These are phyloP conservation scores for Orussus abietinus DNA, from an alignment of 1,140 invertebrate species.

Conservation along the genomic window DNA sequence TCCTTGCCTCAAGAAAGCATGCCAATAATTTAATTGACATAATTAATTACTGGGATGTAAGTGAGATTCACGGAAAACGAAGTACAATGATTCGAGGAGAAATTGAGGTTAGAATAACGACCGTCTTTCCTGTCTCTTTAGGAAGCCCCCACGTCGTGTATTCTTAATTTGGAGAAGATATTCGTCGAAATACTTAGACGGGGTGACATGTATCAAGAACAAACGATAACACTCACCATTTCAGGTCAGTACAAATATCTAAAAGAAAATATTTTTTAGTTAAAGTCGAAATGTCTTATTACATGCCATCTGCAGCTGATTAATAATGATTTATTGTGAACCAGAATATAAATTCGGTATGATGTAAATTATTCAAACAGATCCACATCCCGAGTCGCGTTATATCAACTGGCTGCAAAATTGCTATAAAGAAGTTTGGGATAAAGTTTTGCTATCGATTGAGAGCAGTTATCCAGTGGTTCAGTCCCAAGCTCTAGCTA, in stretches of 20 bases:
- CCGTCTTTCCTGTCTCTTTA: no score
- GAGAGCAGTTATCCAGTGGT: constrained; percentile 52
- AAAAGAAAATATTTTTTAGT: background rate
- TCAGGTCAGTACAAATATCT: constrained; percentile 28
- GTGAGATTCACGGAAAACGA: no score
- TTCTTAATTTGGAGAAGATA: constrained; percentile 65
- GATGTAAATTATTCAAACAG: constrained; percentile 38
- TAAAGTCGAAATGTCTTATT: no score
- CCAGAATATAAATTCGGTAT: no score
- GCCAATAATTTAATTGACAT: constrained; percentile 63
- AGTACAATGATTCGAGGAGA: no score
- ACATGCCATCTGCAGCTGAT: no score
- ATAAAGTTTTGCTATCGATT: constrained; percentile 54
- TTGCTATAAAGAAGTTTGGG: constrained; percentile 60
- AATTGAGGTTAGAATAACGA: no score
- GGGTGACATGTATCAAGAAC: constrained; percentile 58
- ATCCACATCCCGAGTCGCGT: constrained; percentile 56
- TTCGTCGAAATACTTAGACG: constrained; percentile 64
- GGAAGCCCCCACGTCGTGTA: constrained; percentile 50
- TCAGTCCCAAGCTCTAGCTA: constrained; percentile 62
- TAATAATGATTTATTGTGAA: no score
- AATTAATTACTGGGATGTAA: constrained; percentile 61
- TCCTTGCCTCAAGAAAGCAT: constrained; percentile 60
- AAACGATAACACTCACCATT: constrained; percentile 35
- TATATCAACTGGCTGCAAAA: constrained; percentile 60